These are phyloP conservation scores for Aleadryas rufinucha DNA, from an alignment of 2,113 vertebrate species.

Conservation along the genomic window DNA sequence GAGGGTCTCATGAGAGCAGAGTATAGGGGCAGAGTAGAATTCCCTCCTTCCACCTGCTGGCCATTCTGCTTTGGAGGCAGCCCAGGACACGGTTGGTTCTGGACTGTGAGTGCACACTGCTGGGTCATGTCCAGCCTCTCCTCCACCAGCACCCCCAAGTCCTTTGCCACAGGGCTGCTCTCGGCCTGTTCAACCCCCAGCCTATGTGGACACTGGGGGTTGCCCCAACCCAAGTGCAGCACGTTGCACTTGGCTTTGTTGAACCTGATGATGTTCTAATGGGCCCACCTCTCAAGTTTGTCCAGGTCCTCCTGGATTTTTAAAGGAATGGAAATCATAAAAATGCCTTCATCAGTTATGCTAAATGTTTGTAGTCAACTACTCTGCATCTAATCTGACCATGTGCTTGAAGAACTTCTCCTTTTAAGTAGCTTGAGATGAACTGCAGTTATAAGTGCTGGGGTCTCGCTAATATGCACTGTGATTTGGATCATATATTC, in stretches of 20 bases:
- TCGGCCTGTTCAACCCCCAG: background rate
- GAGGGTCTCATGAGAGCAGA: background rate
- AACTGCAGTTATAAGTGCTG: background rate
- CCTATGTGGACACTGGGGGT: rapidly evolving
- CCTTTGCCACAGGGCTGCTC: background rate
- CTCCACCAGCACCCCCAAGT: background rate
- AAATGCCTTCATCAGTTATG: background rate
- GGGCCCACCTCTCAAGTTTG: background rate
- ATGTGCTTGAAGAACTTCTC: background rate
- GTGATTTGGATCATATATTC: background rate
- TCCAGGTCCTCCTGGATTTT: background rate
- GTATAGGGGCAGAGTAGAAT: background rate
- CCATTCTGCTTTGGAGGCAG: background rate
- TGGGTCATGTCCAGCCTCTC: background rate
- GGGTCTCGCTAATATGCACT: background rate
- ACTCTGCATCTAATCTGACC: background rate
- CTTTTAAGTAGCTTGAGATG: background rate
- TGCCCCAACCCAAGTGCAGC: background rate
- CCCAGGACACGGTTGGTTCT: background rate
- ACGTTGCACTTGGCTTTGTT: background rate
- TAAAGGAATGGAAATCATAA: background rate
- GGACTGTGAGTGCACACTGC: background rate
- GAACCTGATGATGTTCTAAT: background rate
- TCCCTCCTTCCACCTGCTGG: background rate
- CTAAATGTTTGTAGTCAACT: background rate